Evolutionary conservation across 2,888 invertebrate genomes (phyloP), one percentile per base, ranked within the genome.

Genomic region (Drosophila longiperda): DNA sequence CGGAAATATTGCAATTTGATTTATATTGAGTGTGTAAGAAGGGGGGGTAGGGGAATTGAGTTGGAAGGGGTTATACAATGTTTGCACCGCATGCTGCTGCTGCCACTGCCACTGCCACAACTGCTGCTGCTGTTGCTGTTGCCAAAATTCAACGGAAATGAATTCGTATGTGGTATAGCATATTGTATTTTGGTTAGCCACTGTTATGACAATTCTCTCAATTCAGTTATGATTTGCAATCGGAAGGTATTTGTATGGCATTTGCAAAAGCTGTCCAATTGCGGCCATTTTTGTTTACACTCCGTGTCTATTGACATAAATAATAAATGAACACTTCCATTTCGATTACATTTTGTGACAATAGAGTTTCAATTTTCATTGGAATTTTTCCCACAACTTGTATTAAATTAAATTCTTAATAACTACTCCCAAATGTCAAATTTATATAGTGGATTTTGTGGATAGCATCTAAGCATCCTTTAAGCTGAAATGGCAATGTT

Each of bases 111-210:
- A 11, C 34, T 29, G n/a, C n/a, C n/a, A n/a, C n/a, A n/a, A n/a
- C n/a, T n/a, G 87, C 85, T 6, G 15, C 7, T 26, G 54, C 23
- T 5, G 23, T 11, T 76, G 82, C 64, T 76, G 82, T 63, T 83
- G 87, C 85, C 90, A 89, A 80, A 84, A 87, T 78, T 68, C 59
- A 87, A 61, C 89, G 85, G 85, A 85, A 85, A 85, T 89, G 85
- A 84, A 87, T 84, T 89, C 87, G 85, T 82, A 87, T 85, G 85
- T 87, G 66, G 88, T 60, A 52, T 59, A 85, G 73, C 85, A 89
- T 89, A 89, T 89, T 85, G 85, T 80, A 87, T 87, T 82, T 82
- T 89, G 85, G 82, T 84, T 89, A 87, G 89, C 80, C 89, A 87
- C 79, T 67, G 70, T 78, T 87, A 66, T 89, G 83, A 83, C 83